These are phyloP conservation scores for Helicoverpa armigera DNA, from an alignment of 1,140 invertebrate species.

Conservation along the genomic window DNA sequence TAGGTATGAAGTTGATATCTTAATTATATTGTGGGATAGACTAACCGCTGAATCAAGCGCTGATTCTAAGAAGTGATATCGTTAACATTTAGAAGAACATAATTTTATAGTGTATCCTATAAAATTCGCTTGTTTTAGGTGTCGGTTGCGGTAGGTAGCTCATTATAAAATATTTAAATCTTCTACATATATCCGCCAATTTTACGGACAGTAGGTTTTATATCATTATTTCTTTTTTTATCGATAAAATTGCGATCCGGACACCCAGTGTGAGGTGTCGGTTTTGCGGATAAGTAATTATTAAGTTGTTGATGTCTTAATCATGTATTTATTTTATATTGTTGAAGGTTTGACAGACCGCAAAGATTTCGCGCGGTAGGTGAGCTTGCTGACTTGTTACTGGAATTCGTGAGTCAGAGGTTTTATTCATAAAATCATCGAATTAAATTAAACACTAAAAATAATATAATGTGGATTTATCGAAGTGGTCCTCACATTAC, in stretches of 20 bases:
- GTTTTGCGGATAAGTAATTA: constrained; percentile 31
- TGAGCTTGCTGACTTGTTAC: not conserved
- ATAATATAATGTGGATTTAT: no score
- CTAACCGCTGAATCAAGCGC: constrained; percentile 21
- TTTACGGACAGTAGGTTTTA: not conserved
- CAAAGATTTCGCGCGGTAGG: constrained; percentile 10
- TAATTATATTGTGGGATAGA: constrained; percentile 8
- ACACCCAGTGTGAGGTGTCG: constrained; percentile 35
- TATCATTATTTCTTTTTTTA: constrained; percentile 18
- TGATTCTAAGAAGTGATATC: not conserved
- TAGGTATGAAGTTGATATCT: constrained; percentile 42
- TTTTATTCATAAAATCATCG: no score
- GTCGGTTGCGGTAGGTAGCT: not conserved
- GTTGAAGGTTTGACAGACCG: not conserved
- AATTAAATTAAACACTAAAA: no score
- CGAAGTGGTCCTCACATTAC: no score
- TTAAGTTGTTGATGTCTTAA: constrained; percentile 35
- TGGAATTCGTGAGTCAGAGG: not conserved
- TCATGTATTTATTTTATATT: not conserved
- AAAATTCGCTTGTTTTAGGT: constrained; percentile 22
- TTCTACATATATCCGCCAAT: not conserved
- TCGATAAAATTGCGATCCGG: not conserved
- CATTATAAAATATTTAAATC: constrained; percentile 16
- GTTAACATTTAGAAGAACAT: not conserved
- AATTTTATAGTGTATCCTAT: not conserved